These are phyloP conservation scores for Bellardia bayeri DNA, from an alignment of 2,888 invertebrate species.

Conservation along the genomic window DNA sequence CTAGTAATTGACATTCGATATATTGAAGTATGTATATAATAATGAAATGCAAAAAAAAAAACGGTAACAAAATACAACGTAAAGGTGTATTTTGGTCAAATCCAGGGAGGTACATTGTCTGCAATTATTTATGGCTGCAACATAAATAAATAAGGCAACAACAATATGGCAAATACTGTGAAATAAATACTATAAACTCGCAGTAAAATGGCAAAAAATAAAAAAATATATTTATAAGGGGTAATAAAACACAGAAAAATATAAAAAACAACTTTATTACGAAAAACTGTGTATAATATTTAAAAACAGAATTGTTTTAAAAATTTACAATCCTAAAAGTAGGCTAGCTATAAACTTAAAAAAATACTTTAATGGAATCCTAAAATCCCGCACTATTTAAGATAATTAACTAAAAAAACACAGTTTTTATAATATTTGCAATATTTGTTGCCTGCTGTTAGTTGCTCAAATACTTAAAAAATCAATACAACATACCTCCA, in stretches of 20 bases:
- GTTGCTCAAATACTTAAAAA: neutral
- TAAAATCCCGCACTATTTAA: too few species aligned
- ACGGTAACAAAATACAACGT: slow-evolving; percentile 1
- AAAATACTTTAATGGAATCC: too few species aligned
- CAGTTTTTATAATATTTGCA: too few species aligned
- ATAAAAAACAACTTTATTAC: neutral
- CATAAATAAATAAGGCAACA: slow-evolving; percentile 37
- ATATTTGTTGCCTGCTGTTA: slow-evolving; percentile 2
- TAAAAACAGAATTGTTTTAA: neutral
- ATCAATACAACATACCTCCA: neutral
- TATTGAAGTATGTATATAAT: slow-evolving; percentile 8
- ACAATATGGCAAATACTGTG: neutral
- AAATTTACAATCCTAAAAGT: neutral
- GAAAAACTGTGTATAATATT: slow-evolving; percentile 19
- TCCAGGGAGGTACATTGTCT: slow-evolving; percentile 41
- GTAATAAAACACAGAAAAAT: slow-evolving; percentile 22
- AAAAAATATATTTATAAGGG: neutral
- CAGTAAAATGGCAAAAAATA: slow-evolving; percentile 18
- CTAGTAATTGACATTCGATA: neutral
- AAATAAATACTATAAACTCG: neutral
- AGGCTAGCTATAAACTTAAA: neutral
- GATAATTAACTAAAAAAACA: too few species aligned
- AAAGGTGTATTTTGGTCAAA: slow-evolving; percentile 63
- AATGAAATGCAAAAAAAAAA: slow-evolving; percentile 1
- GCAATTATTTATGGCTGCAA: slow-evolving; percentile 53